Percentiles rank a stretch among this genome's conserved stretches.
phyloP scores from a whole-genome alignment of 2,888 invertebrate species.

The Protophormia terraenovae region DNA sequence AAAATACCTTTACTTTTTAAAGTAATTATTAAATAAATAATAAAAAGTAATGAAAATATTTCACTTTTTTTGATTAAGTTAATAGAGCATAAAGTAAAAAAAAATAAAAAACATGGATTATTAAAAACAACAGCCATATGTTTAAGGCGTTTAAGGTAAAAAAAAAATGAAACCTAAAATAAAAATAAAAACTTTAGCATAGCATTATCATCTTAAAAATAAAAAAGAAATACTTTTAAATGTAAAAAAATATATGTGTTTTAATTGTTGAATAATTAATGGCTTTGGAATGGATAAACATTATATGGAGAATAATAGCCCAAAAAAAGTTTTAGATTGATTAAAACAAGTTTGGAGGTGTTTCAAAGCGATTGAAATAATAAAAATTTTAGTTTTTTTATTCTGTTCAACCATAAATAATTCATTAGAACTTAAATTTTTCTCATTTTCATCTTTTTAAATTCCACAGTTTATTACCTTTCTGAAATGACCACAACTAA shows the following conservation, averaged over 20 bases:
- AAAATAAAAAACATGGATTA: slow-evolving; percentile 20
- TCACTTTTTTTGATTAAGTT: slow-evolving; percentile 51
- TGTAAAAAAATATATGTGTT: slow-evolving; percentile 38
- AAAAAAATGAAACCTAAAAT: slow-evolving; percentile 36
- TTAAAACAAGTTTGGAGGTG: too few species aligned
- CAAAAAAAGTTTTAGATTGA: too few species aligned
- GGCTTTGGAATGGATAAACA: too few species aligned
- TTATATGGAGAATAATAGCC: too few species aligned
- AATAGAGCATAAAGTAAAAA: slow-evolving; percentile 17
- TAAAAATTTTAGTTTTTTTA: too few species aligned
- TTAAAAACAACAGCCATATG: slow-evolving; percentile 29
- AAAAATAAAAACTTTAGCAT: slow-evolving; percentile 52
- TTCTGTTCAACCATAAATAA: too few species aligned
- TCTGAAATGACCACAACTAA: too few species aligned
- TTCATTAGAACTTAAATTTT: too few species aligned
- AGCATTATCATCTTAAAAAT: slow-evolving; percentile 65
- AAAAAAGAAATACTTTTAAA: slow-evolving; percentile 62
- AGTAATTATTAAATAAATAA: slow-evolving; percentile 73
- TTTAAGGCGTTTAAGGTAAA: slow-evolving; percentile 29
- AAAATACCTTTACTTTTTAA: slow-evolving; percentile 76
- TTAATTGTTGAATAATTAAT: too few species aligned
- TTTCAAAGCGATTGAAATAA: too few species aligned
- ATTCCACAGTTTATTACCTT: too few species aligned
- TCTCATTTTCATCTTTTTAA: too few species aligned
- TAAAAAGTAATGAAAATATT: slow-evolving; percentile 65